Percentiles rank a stretch among this genome's conserved stretches.
Conservation (phyloP, 2,113 vertebrate genomes). For the Barnardius zonarius region DNA sequence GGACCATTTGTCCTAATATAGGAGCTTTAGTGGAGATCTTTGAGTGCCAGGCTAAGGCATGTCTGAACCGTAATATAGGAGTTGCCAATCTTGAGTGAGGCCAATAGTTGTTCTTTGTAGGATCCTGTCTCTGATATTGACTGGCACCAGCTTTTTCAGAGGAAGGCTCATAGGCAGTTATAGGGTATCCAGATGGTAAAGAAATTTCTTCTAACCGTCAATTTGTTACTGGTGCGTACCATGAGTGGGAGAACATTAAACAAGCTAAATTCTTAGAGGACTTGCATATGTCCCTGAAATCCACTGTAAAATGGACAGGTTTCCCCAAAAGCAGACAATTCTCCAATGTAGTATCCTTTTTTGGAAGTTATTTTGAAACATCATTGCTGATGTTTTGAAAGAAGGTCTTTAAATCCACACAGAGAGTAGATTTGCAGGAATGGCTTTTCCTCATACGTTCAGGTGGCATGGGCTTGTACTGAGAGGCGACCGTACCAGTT, state of each 20-base stretch:
- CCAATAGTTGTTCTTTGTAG: background rate
- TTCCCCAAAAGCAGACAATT: background rate
- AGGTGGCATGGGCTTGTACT: background rate
- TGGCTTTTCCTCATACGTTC: background rate
- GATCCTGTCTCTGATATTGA: background rate
- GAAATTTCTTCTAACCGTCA: background rate
- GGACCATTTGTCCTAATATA: background rate
- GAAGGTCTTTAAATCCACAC: background rate
- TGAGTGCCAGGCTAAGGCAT: background rate
- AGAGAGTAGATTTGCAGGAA: background rate
- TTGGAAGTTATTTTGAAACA: background rate
- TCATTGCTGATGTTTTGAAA: background rate
- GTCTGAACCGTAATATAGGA: background rate
- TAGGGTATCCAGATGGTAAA: background rate
- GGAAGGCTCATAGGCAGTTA: background rate
- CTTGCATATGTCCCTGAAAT: background rate
- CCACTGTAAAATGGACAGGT: background rate
- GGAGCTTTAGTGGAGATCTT: background rate
- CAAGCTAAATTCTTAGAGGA: background rate
- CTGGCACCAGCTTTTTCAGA: background rate
- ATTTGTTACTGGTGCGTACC: background rate
- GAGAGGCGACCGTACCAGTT: background rate
- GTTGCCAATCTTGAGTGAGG: background rate
- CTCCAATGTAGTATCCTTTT: background rate
- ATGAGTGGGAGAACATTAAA: background rate